phyloP scores from a whole-genome alignment of 2,888 invertebrate species.

The Pterostichus madidus region DNA sequence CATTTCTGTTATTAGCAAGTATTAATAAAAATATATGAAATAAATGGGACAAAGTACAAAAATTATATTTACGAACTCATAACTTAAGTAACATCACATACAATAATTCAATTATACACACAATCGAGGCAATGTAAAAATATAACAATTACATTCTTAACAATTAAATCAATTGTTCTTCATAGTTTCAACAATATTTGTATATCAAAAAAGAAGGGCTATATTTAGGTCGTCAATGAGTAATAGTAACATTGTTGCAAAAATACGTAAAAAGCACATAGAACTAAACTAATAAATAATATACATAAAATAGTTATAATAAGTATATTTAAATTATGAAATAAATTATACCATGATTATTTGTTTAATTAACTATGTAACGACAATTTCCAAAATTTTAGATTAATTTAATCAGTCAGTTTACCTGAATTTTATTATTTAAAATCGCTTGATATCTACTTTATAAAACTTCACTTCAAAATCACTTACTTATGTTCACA shows the following conservation, averaged over 20 bases:
- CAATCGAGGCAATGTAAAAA: constrained; percentile 51
- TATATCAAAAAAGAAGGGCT: constrained; percentile 15
- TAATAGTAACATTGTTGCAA: constrained; percentile 33
- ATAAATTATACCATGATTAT: constrained; percentile 22
- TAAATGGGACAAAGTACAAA: constrained; percentile 62
- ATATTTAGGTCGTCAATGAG: constrained; percentile 37
- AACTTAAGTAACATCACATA: constrained; percentile 57
- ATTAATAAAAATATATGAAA: constrained; percentile 23
- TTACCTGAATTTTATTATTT: constrained; percentile 38
- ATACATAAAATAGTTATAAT: neutral
- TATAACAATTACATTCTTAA: constrained; percentile 43
- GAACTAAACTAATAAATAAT: constrained; percentile 19
- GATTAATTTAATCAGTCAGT: constrained; percentile 48
- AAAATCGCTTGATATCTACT: constrained; percentile 29
- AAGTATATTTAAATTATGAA: neutral
- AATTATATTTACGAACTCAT: constrained; percentile 57
- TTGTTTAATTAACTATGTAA: constrained; percentile 25
- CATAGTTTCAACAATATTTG: constrained; percentile 18
- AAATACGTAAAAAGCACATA: constrained; percentile 46
- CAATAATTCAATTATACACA: constrained; percentile 23
- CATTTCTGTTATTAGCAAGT: neutral
- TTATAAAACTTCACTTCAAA: constrained; percentile 39
- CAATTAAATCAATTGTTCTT: constrained; percentile 26
- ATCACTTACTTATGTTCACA: constrained; percentile 18
- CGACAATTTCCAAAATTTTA: constrained; percentile 18